phyloP scores from a whole-genome alignment of 2,113 vertebrate species.

The Solenodon paradoxus region DNA sequence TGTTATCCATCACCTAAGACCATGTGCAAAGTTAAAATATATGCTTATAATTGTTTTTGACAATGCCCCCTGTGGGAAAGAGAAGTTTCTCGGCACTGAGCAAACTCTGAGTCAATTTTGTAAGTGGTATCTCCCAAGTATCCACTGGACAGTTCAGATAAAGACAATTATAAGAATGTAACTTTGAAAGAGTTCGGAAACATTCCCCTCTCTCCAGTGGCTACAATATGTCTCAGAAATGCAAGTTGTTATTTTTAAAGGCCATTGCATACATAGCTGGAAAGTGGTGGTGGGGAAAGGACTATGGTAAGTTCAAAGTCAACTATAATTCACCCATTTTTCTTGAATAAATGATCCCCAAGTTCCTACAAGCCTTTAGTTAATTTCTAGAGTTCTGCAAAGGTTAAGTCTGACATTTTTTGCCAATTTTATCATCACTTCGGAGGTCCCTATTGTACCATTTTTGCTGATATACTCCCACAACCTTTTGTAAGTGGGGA shows the following conservation, averaged over 20 bases:
- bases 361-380: background rate
- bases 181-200: background rate
- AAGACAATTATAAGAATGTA: background rate
- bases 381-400: constrained; percentile 13
- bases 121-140: background rate
- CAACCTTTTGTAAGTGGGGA: background rate
- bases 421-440: background rate
- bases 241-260: background rate
- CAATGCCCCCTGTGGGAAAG: background rate
- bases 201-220: background rate
- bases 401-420: background rate
- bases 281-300: background rate
- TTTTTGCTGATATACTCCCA: background rate
- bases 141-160: background rate
- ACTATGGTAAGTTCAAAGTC: background rate
- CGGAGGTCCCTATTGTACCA: background rate
- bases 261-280: background rate
- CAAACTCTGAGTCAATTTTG: background rate
- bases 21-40: background rate
- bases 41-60: background rate
- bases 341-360: background rate
- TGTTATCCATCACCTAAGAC: background rate
- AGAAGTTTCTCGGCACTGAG: background rate
- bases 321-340: background rate
- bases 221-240: background rate